Percentiles rank a stretch among this genome's conserved stretches.
Conservation (phyloP, 2,113 vertebrate species). For the Pheucticus melanocephalus region DNA sequence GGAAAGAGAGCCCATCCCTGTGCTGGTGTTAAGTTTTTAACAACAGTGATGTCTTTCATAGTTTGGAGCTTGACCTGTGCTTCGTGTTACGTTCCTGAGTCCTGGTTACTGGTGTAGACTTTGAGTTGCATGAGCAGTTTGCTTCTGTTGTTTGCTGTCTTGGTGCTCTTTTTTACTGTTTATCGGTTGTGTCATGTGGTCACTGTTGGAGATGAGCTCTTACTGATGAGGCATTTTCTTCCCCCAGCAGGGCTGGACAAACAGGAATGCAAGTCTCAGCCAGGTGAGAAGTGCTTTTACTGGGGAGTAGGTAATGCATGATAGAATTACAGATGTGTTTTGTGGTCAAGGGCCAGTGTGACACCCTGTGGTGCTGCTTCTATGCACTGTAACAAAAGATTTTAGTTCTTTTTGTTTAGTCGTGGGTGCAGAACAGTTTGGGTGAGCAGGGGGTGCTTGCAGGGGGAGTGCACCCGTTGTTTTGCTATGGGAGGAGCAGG, state of each 20-base stretch:
- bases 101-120: neutral
- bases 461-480: rapidly evolving
- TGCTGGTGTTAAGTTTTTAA: constrained; percentile 51
- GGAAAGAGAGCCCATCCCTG: constrained; percentile 18
- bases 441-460: neutral
- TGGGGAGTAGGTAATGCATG: neutral
- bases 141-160: constrained; percentile 36
- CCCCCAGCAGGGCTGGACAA: constrained; percentile 3
- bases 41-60: constrained; percentile 1
- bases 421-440: neutral
- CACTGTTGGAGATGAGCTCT: neutral
- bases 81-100: neutral
- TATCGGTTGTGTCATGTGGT: neutral
- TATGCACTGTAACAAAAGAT: neutral
- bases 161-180: neutral
- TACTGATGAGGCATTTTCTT: neutral
- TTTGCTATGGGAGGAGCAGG: neutral
- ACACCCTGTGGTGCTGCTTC: neutral
- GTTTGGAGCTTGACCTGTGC: constrained; percentile 38
- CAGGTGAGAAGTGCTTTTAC: constrained; percentile 24
- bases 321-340: rapidly evolving
- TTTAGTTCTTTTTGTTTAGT: neutral
- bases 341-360: neutral
- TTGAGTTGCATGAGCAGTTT: constrained; percentile 22
- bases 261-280: neutral